Evolutionary conservation across 2,888 invertebrate genomes (phyloP).

Genomic region (Drosophila falleni): DNA sequence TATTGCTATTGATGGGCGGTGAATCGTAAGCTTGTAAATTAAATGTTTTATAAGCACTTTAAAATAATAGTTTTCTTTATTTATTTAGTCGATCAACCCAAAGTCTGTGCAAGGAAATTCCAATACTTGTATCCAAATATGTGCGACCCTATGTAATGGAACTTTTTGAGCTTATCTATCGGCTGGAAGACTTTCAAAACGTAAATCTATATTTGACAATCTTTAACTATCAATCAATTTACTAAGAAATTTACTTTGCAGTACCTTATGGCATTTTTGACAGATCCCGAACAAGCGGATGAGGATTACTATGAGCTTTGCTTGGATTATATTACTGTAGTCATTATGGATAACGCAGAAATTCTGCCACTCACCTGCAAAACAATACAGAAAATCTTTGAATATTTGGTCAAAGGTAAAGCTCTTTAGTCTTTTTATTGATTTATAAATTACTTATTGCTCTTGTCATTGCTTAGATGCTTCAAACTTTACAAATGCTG

Average conservation of each 20-base stretch:
- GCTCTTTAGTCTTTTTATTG: neutral
- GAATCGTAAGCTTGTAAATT: constrained; percentile 37
- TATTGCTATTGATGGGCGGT: constrained; percentile 27
- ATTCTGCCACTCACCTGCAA: constrained; percentile 30
- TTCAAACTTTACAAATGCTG: constrained; percentile 39
- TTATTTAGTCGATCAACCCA: constrained; percentile 38
- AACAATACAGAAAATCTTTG: constrained; percentile 48
- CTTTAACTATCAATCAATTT: neutral
- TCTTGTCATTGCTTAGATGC: constrained; percentile 40
- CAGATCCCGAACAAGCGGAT: neutral
- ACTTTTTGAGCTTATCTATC: constrained; percentile 57
- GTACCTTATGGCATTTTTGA: constrained; percentile 39
- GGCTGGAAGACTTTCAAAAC: constrained; percentile 48
- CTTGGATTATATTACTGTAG: constrained; percentile 47
- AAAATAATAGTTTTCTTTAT: neutral
- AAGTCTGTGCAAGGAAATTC: constrained; percentile 26
- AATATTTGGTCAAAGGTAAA: constrained; percentile 58
- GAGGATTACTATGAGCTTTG: constrained; percentile 38
- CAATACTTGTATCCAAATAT: constrained; percentile 33
- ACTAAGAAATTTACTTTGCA: constrained; percentile 19
- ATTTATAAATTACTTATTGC: neutral
- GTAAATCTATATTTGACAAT: constrained; percentile 15
- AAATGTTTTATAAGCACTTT: neutral
- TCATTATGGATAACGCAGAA: constrained; percentile 24
- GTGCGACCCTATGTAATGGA: constrained; percentile 44